Evolutionary conservation across 2,888 invertebrate species (phyloP).

Genomic region (Scrobipalpa costella): DNA sequence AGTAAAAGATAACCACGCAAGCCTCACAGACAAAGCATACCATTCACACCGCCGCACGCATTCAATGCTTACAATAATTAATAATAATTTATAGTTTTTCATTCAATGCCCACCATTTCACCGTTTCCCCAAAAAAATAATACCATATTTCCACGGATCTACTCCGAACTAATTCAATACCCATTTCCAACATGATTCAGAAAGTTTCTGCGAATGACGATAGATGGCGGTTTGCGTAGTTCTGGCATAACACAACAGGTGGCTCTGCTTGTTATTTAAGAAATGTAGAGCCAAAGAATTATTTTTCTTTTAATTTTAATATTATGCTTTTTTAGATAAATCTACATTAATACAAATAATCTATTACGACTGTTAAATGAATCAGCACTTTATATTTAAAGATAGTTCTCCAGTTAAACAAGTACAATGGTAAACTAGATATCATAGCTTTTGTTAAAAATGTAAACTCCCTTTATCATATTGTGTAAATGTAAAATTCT

Average conservation of each 20-base stretch:
- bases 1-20: slow-evolving; percentile 46
- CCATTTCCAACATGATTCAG: not conserved
- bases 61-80: slow-evolving; percentile 36
- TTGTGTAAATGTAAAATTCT: not conserved
- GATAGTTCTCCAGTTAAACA: not conserved
- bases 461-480: not conserved
- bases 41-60: slow-evolving; percentile 46
- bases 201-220: slow-evolving; percentile 26
- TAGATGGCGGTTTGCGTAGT: slow-evolving; percentile 32
- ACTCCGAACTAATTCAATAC: not conserved
- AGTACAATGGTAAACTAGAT: not conserved
- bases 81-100: slow-evolving; percentile 40
- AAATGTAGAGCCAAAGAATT: not conserved
- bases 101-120: slow-evolving; percentile 13
- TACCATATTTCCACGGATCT: not conserved
- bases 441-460: not conserved
- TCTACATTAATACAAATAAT: too few relatives aligned
- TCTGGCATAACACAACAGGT: not conserved
- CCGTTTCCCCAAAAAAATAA: not conserved
- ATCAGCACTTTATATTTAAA: too few relatives aligned
- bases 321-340: too few relatives aligned
- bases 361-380: too few relatives aligned
- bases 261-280: too few relatives aligned
- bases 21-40: slow-evolving; percentile 59
- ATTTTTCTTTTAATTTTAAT: not conserved